Conservation (phyloP, 2,888 invertebrate species). For the Dicyrtoma fusca region DNA sequence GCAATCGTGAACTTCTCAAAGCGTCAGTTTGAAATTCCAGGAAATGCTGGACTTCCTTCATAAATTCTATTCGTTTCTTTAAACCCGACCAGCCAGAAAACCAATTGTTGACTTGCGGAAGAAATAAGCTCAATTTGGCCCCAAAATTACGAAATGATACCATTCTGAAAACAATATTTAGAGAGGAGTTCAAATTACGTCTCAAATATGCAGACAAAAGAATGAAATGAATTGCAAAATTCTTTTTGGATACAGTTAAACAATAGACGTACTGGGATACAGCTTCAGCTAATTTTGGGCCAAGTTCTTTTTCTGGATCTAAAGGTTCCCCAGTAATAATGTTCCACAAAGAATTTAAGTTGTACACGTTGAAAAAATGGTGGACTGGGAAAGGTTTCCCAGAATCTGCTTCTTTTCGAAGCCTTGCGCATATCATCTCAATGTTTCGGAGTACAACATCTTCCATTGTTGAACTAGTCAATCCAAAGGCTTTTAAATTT, state of each 20-base stretch:
- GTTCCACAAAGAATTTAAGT: not conserved
- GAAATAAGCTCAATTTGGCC: no score
- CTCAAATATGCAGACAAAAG: no score
- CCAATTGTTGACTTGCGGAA: no score
- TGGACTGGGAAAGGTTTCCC: not conserved
- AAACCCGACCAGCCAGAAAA: conserved; percentile 9
- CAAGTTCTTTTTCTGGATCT: not conserved
- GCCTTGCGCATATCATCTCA: not conserved
- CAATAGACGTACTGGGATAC: no score
- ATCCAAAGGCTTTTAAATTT: not conserved
- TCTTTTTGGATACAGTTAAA: no score
- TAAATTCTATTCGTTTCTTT: no score
- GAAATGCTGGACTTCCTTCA: conserved; percentile 30
- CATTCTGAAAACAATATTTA: no score
- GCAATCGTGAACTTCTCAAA: no score
- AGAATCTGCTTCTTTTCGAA: not conserved
- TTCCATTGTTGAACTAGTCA: not conserved
- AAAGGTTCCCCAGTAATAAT: not conserved
- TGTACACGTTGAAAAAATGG: not conserved
- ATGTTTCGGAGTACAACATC: no score
- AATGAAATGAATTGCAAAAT: no score
- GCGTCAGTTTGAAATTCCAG: conserved; percentile 25
- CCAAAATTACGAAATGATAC: no score
- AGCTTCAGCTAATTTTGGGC: not conserved
- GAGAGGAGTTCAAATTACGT: no score